Evolutionary conservation across 1,140 invertebrate genomes (phyloP), one percentile per base, ranked within the genome.

Genomic region (Parapsyche elsis): DNA sequence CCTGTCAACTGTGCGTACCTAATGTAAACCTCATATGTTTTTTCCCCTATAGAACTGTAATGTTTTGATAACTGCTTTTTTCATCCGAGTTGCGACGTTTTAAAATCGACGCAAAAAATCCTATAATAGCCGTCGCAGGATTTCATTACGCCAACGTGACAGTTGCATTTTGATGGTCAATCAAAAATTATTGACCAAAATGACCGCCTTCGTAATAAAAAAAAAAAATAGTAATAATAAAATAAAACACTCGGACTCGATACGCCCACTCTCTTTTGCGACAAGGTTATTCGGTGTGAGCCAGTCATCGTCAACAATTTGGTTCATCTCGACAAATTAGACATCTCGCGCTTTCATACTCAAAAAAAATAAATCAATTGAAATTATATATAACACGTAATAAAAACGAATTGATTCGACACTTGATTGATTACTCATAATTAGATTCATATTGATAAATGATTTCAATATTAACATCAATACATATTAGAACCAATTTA

Each of bases 161-260:
- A 38, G 23, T 71, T 71, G 67, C 67, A 71, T 71, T 71, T 71
- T 71, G 67, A 71, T 71, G 67, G 67, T 71, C 67, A 30, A 71
- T 71, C 67, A 71, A 71, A 67, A 71, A 71, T 71, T 71, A 71
- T 71, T 71, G 16, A 21, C 24, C 14, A 71, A 71, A 71, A 71
- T 71, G 24, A 38, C 24, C 67, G 67, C 67, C 24, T 45, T n/a
- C 23, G 23, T 19, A 61, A 19, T 71, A 5, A 4, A 71, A 71
- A 30, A 71, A n/a, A 71, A 59, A 38, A n/a, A 12, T 5, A 12
- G 16, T 67, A 12, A 12, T 24, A 67, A 67, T 26, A 19, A 61
- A 19, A 61, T 19, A n/a, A n/a, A 61, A 19, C 9, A 61, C 5
- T 2, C 14, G 16, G 5, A 61, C 57, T 61, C 57, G 57, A 61